Percentiles rank a stretch among this genome's conserved stretches.
Evolutionary conservation across 2,888 invertebrate species (phyloP).

Genomic region (Melangyna quadrimaculata): DNA sequence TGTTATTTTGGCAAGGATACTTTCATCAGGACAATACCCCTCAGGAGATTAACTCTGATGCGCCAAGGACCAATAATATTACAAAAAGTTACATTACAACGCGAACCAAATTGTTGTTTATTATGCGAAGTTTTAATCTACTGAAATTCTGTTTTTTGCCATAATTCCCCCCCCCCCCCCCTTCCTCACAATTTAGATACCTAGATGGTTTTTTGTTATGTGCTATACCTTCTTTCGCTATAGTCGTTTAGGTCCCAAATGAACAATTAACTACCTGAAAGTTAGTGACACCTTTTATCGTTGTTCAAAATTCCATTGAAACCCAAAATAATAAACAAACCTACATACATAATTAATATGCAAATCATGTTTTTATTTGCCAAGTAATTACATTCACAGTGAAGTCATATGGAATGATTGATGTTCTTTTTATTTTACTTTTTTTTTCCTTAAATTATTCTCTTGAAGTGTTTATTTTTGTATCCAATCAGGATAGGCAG

Average conservation of each 20-base stretch:
- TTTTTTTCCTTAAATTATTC: not conserved
- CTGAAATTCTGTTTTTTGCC: not conserved
- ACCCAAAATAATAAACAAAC: not conserved
- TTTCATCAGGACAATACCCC: conserved; percentile 19
- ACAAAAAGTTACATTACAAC: conserved; percentile 12
- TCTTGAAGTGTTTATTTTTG: not conserved
- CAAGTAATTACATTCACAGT: not conserved
- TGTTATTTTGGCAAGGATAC: conserved; percentile 15
- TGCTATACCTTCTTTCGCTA: too few relatives aligned
- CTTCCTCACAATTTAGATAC: too few relatives aligned
- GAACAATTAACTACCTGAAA: conserved; percentile 21
- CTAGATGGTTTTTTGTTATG: too few relatives aligned
- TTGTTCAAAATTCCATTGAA: not conserved
- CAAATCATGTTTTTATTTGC: not conserved
- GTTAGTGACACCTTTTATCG: conserved; percentile 11
- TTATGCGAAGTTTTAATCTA: not conserved
- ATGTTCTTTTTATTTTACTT: not conserved
- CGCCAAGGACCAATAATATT: conserved; percentile 21
- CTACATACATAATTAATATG: conserved; percentile 28
- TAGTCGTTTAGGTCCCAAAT: conserved; percentile 22
- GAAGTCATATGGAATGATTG: not conserved
- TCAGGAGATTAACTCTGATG: conserved; percentile 33
- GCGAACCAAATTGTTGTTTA: conserved; percentile 25
- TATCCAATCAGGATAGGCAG: not conserved
- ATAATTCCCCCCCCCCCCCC: too few relatives aligned